Conservation (phyloP, 2,888 invertebrate species). For the Onchidella celtica region DNA sequence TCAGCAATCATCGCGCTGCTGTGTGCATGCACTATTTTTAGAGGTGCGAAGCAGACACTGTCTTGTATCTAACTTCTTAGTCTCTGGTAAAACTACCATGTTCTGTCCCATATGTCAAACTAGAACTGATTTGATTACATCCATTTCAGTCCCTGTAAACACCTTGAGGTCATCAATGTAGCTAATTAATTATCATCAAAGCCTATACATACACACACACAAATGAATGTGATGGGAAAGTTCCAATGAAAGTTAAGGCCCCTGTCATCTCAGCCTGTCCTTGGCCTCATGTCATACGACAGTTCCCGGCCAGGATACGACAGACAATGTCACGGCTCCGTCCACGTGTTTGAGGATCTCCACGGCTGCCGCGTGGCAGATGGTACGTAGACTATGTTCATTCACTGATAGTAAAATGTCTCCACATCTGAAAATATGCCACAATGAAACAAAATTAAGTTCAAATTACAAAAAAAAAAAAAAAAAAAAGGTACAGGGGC, state of each 20-base stretch:
- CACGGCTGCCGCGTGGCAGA: constrained; percentile 80
- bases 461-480: neutral
- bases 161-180: no score
- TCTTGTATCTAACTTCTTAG: no score
- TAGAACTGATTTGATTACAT: no score
- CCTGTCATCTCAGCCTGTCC: neutral
- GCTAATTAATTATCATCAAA: no score
- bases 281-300: constrained; percentile 68
- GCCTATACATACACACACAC: neutral
- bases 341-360: constrained; percentile 80
- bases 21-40: no score
- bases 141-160: no score
- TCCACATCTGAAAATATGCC: constrained; percentile 78
- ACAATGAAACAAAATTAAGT: neutral
- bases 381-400: constrained; percentile 78
- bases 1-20: no score
- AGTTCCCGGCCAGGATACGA: constrained; percentile 82
- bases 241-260: neutral
- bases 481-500: neutral
- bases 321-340: constrained; percentile 79
- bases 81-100: no score
- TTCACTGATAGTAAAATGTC: constrained; percentile 81
- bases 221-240: neutral
- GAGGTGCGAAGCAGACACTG: no score
- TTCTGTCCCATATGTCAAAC: no score